Percentiles rank a stretch among this genome's conserved stretches.
Conservation (phyloP, 2,797 vertebrate species). For the Dipus sagitta region DNA sequence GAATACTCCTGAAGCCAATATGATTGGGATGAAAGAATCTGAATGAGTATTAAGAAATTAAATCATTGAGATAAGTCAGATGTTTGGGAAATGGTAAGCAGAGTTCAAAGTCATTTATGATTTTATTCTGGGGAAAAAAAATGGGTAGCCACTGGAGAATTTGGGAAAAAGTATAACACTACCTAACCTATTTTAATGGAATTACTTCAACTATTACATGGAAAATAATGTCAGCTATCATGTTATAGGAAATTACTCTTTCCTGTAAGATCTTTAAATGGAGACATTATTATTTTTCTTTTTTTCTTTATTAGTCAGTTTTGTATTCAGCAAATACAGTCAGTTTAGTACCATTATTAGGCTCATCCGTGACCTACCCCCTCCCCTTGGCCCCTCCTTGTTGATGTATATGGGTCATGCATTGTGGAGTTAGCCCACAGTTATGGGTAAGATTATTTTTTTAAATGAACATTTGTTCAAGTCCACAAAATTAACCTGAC, state of each 20-base stretch:
- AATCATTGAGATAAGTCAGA: neutral
- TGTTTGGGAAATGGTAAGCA: neutral
- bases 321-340: no score
- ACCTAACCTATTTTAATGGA: neutral
- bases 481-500: neutral
- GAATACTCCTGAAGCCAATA: neutral
- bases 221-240: neutral
- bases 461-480: conserved; percentile 33
- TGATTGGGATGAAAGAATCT: neutral
- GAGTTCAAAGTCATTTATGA: neutral
- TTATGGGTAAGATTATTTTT: no score
- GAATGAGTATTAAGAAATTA: neutral
- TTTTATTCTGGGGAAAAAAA: neutral
- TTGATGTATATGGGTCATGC: no score
- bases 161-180: neutral
- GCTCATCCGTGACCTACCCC: no score
- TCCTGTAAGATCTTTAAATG: conserved; percentile 12
- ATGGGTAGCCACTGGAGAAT: neutral
- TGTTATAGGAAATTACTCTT: neutral
- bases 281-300: conserved; percentile 20
- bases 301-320: no score
- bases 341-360: no score
- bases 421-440: no score
- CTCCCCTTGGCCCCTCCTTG: no score
- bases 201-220: neutral